Conservation (phyloP, 2,797 vertebrate species). For the Rachycentron canadum region DNA sequence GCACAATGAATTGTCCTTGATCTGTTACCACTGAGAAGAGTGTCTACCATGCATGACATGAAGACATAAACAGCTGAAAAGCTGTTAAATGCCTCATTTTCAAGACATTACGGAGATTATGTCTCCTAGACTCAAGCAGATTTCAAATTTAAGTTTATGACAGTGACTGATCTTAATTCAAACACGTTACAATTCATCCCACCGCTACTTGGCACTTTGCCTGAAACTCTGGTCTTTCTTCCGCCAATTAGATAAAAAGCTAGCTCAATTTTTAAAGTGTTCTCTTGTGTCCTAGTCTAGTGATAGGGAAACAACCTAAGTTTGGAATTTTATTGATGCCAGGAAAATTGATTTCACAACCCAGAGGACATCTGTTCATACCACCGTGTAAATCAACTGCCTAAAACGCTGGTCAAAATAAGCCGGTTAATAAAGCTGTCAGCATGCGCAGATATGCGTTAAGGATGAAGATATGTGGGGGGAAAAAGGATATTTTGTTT, state of each 20-base stretch:
- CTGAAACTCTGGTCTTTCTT: conserved; percentile 12
- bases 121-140: background rate
- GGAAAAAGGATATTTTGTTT: conserved; percentile 28
- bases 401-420: conserved; percentile 35
- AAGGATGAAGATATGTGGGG: conserved; percentile 32
- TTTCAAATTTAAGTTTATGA: background rate
- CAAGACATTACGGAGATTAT: background rate
- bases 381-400: conserved; percentile 29
- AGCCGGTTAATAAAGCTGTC: conserved; percentile 50
- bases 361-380: conserved; percentile 16
- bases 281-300: conserved; percentile 16
- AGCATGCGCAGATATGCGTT: conserved; percentile 31
- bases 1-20: conserved; percentile 21
- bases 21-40: conserved; percentile 6
- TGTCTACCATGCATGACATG: background rate
- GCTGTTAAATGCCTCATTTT: background rate
- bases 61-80: background rate
- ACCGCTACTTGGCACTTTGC: conserved; percentile 24
- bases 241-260: conserved; percentile 31
- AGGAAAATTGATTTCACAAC: conserved; percentile 25
- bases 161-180: background rate
- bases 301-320: conserved; percentile 17
- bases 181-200: background rate
- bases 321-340: conserved; percentile 19
- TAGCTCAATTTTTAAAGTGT: conserved; percentile 33